Base-by-base conservation (phyloP, 2,888 invertebrate species). In the Dexiosoma caninum region DNA sequence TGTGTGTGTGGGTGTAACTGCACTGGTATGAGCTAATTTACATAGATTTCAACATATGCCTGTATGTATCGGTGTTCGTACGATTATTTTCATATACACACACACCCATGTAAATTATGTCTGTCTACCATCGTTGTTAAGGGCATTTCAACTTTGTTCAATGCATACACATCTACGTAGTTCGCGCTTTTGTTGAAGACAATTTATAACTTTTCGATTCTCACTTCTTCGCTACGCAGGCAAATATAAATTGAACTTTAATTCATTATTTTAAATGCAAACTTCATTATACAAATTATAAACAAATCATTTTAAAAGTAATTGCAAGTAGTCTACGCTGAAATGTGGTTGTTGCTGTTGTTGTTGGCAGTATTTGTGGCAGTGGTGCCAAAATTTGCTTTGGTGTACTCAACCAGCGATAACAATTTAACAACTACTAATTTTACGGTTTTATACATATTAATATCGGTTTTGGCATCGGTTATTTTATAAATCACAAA, bases 41-140 rank as follows among this genome's bases (percentile, higher is more conserved):
- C 72, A 72, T 72, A 19, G 19, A 53, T 72, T 44, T 35, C 30
- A 14, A 16, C 27, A 23, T 6, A 32, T 32, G 12, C 14, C 10
- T 21, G n/a, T 6, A 32, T 5, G 21, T 16, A 23, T 40, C n/a
- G n/a, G n/a, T n/a, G n/a, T n/a, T n/a, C n/a, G n/a, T n/a, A n/a
- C n/a, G n/a, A n/a, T n/a, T n/a, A n/a, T n/a, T n/a, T n/a, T n/a
- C n/a, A 42, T 9, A 7, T 7, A 40, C 12, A 51, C 14, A 14
- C 6, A 5, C 16, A 2, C 32, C 1, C 19, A 51, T 35, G 35
- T 7, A n/a, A 37, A 37, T 32, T 16, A 57, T 19, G 46, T 40
- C 57, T 53, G 44, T 59, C 66, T 81, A 51, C 55, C 42, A 59
- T 76, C 46, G 71, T 78, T 64, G 75, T 82, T 76, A 70, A 80